These are phyloP conservation scores for Phyllostomus discolor DNA, from an alignment of 2,113 vertebrate species.

Conservation along the genomic window DNA sequence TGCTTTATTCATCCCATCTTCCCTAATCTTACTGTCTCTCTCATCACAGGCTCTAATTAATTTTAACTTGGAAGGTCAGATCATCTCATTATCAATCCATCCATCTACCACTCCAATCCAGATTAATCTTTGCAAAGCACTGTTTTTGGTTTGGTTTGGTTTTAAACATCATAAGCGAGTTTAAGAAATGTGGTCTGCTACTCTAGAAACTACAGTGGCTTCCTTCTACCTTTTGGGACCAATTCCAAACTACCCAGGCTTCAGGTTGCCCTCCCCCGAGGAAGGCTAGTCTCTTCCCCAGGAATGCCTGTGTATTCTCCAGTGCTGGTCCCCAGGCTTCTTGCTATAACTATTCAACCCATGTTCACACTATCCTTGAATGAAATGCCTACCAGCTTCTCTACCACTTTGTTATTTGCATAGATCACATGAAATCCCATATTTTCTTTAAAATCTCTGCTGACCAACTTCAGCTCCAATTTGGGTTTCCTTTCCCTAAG, in stretches of 20 bases:
- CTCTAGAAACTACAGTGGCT: background rate
- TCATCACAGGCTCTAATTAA: background rate
- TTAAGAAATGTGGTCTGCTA: background rate
- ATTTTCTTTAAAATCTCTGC: background rate
- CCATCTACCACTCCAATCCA: background rate
- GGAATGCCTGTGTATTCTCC: background rate
- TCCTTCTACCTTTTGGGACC: background rate
- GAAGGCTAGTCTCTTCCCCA: background rate
- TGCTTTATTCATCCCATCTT: background rate
- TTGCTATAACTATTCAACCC: background rate
- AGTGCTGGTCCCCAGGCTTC: background rate
- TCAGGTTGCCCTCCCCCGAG: background rate
- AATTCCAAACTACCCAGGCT: background rate
- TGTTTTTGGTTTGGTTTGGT: background rate
- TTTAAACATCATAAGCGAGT: background rate
- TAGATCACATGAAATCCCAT: background rate
- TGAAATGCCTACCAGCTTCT: background rate
- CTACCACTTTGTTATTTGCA: background rate
- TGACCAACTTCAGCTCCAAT: background rate
- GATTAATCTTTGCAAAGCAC: background rate
- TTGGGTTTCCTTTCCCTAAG: background rate
- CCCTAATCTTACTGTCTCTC: accelerated
- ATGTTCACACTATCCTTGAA: background rate
- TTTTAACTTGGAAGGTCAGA: background rate
- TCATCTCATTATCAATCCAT: background rate